Evolutionary conservation across 2,797 vertebrate species (phyloP), one percentile per base, ranked within the genome.

Genomic region (Thalassophryne amazonica): DNA sequence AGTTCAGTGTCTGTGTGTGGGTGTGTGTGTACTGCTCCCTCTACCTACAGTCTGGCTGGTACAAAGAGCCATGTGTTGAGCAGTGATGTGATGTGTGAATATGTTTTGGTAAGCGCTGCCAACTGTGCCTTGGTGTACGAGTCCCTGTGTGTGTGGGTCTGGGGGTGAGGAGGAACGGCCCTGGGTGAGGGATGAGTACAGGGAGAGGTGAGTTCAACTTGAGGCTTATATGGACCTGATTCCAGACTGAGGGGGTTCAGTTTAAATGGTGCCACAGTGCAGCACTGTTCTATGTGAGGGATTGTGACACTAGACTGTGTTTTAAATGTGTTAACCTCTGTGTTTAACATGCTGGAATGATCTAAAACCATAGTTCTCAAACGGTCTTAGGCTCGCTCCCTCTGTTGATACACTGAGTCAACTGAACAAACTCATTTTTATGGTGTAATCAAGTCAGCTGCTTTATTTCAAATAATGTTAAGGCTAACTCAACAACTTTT

Each of bases 31-130:
- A 17, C 17, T 56, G 48, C 54, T 53, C 39, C 61, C 51, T 42
- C 46, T 73, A 71, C 65, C 60, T 80, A 78, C 76, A 74, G 65
- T 84, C 77, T 70, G 13, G 60, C 38, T 12, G 50, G 56, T 81
- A 91, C 88, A 91, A 91, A 90, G 89, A 88, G 60, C 73, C 80
- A 61, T 86, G 86, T 91, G 89, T 90, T 84, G 62, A 74, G 67
- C 68, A 57, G 64, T 62, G 73, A 86, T 82, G 78, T 81, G 78
- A 86, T 86, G 86, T 85, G 83, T 81, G 76, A 83, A 84, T 80
- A 68, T 83, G 77, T 84, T 88, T 85, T 65, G 65, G 69, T 70
- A 63, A 58, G 48, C 61, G 41, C 67, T 78, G 83, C 85, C 80
- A 81, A 75, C 69, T 74, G 60, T 73, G 72, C 53, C 41, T 62